phyloP scores from a whole-genome alignment of 2,888 invertebrate genomes.

The Calliopum simillimum region DNA sequence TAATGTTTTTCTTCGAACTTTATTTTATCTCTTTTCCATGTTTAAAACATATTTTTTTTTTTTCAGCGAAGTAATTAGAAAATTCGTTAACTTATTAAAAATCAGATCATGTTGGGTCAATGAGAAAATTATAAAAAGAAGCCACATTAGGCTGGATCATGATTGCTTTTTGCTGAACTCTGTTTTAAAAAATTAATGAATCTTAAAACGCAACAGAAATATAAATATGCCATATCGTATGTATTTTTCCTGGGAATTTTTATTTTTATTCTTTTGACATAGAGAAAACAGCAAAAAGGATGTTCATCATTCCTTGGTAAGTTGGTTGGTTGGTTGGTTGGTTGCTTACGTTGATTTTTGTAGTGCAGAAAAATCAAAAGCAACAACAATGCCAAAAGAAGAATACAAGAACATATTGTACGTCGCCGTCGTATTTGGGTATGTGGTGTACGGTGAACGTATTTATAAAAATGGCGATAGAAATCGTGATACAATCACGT shows the following conservation, averaged over 20 bases:
- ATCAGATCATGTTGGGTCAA: conserved; percentile 23
- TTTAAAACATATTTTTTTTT: too few relatives aligned
- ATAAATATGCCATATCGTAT: conserved; percentile 1
- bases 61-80: conserved; percentile 5
- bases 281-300: conserved; percentile 41
- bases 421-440: conserved; percentile 2
- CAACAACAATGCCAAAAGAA: conserved; percentile 21
- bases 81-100: conserved; percentile 32
- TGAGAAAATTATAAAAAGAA: background rate
- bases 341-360: conserved; percentile 2
- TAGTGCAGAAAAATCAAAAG: conserved; percentile 7
- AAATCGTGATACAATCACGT: conserved; percentile 65
- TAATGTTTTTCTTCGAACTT: too few relatives aligned
- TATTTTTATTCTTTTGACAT: background rate
- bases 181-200: background rate
- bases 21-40: too few relatives aligned
- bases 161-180: background rate
- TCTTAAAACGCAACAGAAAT: background rate
- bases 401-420: background rate
- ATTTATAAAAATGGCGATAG: conserved; percentile 60
- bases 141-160: background rate
- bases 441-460: conserved; percentile 35
- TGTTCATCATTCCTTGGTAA: conserved; percentile 13
- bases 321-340: conserved; percentile 9
- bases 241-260: conserved; percentile 33